phyloP scores from a whole-genome alignment of 1,140 invertebrate genomes.

The Neoseiulus cucumeris region DNA sequence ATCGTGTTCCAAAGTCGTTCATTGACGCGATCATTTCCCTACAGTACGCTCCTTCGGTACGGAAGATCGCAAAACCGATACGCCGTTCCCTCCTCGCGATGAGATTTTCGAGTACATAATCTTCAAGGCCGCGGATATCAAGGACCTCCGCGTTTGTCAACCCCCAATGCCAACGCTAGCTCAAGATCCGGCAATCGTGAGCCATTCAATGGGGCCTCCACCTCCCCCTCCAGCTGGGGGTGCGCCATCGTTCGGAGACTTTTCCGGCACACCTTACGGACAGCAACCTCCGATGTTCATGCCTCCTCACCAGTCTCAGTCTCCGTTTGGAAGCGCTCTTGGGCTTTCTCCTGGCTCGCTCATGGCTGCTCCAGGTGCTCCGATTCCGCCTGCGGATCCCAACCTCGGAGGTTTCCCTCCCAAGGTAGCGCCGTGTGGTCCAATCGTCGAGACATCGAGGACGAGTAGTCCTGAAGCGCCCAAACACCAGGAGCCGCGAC shows the following conservation, averaged over 20 bases:
- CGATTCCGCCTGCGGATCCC: too few species aligned
- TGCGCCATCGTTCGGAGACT: slow-evolving; percentile 37
- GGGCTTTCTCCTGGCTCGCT: not conserved
- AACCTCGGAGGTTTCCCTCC: too few species aligned
- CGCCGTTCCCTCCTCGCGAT: slow-evolving; percentile 78
- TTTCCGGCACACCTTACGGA: slow-evolving; percentile 10
- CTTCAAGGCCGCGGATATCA: slow-evolving; percentile 92
- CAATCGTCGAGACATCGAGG: too few species aligned
- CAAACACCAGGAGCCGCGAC: too few species aligned
- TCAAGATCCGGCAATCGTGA: slow-evolving; percentile 82
- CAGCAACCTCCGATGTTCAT: not conserved
- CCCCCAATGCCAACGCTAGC: slow-evolving; percentile 37
- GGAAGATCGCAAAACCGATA: slow-evolving; percentile 80
- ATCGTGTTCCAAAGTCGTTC: not conserved
- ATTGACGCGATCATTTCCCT: slow-evolving; percentile 24
- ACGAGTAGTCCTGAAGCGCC: too few species aligned
- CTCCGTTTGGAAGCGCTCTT: slow-evolving; percentile 11
- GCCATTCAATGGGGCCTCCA: not conserved
- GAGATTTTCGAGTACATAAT: slow-evolving; percentile 98
- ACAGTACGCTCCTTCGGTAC: slow-evolving; percentile 95
- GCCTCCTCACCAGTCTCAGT: slow-evolving; percentile 12
- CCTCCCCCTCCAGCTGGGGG: slow-evolving; percentile 33
- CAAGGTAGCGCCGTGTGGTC: too few species aligned
- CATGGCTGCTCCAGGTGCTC: slow-evolving; percentile 3
- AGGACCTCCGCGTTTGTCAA: slow-evolving; percentile 79